phyloP scores from a whole-genome alignment of 2,888 invertebrate species.

The Lordiphosa fenestrarum region DNA sequence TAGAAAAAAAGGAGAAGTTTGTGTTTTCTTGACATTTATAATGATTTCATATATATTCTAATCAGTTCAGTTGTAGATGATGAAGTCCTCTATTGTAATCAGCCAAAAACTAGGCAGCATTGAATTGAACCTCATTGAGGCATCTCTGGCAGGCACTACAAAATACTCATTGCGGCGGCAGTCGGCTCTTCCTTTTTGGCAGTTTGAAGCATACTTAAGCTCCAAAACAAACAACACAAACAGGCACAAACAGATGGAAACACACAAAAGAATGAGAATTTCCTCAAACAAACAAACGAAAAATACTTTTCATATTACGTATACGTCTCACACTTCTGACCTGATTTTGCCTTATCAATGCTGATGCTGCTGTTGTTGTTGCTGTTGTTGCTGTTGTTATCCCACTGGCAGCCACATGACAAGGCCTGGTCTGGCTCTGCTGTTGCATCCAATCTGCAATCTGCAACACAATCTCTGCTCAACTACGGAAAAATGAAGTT shows the following conservation, averaged over 20 bases:
- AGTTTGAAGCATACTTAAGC: slow-evolving; percentile 16
- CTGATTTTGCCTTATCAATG: slow-evolving; percentile 68
- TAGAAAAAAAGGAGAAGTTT: slow-evolving; percentile 42
- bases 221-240: slow-evolving; percentile 25
- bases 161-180: no score
- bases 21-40: slow-evolving; percentile 29
- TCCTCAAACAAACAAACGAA: slow-evolving; percentile 26
- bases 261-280: slow-evolving; percentile 25
- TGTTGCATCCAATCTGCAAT: slow-evolving; percentile 60
- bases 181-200: no score
- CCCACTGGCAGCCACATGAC: slow-evolving; percentile 34
- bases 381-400: slow-evolving; percentile 27
- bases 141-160: no score
- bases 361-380: slow-evolving; percentile 44
- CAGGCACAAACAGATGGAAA: slow-evolving; percentile 22
- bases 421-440: slow-evolving; percentile 7
- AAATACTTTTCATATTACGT: slow-evolving; percentile 45
- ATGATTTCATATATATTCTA: slow-evolving; percentile 9
- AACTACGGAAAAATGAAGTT: slow-evolving; percentile 73
- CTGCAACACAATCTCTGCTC: slow-evolving; percentile 74
- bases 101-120: no score
- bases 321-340: slow-evolving; percentile 49
- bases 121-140: no score
- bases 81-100: no score
- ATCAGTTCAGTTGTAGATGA: background rate